A percentile compares a stretch with the other conserved stretches of the same genome.
Evolutionary conservation across 2,113 vertebrate genomes (phyloP).

Genomic region (Gnathonemus longibarbis): DNA sequence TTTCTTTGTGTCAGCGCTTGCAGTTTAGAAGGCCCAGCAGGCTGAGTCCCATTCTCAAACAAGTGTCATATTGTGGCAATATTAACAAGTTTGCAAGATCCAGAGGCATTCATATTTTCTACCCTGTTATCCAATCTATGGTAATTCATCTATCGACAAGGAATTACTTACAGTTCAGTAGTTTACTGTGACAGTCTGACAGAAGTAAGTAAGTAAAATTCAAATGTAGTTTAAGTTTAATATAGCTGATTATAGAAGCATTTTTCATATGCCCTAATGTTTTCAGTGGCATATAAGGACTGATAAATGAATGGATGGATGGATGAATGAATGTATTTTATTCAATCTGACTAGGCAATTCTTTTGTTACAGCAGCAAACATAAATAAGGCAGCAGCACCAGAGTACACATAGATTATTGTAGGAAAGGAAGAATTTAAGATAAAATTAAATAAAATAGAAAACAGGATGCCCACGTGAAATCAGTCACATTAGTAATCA

Average conservation of each 20-base stretch:
- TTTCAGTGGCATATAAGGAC: neutral
- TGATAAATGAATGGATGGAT: neutral
- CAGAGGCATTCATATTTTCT: neutral
- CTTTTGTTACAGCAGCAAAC: neutral
- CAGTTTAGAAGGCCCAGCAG: neutral
- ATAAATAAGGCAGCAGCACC: neutral
- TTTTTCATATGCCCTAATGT: neutral
- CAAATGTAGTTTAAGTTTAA: neutral
- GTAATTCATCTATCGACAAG: neutral
- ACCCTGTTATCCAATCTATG: neutral
- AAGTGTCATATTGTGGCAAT: neutral
- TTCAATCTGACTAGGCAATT: neutral
- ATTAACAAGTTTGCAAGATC: neutral
- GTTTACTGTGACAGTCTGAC: neutral
- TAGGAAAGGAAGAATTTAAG: neutral
- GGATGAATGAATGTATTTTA: neutral
- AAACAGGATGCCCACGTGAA: neutral
- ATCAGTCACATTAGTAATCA: neutral
- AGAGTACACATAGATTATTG: neutral
- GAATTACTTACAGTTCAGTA: neutral
- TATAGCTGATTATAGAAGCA: neutral
- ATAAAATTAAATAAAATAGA: neutral
- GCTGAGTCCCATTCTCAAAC: neutral
- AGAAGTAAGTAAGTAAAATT: neutral
- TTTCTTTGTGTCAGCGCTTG: neutral